Percentiles rank a stretch among this genome's conserved stretches.
Evolutionary conservation across 2,797 vertebrate genomes (phyloP).

Genomic region (Bradypodion ventrale): DNA sequence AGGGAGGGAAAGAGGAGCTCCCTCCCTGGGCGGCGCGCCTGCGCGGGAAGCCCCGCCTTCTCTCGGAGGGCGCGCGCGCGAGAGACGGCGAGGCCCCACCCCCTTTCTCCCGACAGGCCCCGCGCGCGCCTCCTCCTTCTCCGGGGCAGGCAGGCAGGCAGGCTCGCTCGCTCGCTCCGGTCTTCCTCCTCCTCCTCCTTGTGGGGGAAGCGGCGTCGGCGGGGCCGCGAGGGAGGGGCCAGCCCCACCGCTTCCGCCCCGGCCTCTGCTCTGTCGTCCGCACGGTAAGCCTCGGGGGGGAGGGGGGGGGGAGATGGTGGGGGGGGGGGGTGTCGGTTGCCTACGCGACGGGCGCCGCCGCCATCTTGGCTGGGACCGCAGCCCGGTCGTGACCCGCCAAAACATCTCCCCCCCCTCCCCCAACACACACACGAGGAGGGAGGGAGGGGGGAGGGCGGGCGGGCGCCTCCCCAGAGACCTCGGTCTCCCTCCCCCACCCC

Average conservation of each 20-base stretch:
- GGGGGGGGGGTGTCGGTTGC: constrained; percentile 53
- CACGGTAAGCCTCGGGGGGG: constrained; percentile 13
- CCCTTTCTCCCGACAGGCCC: not conserved
- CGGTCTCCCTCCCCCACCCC: no score
- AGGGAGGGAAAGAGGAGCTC: no score
- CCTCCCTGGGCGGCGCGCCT: no score
- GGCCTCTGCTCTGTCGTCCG: constrained; percentile 25
- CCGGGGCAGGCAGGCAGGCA: no score
- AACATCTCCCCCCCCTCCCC: no score
- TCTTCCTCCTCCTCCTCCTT: constrained; percentile 44
- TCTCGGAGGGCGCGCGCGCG: no score
- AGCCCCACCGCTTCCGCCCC: constrained; percentile 13
- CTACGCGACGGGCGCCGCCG: constrained; percentile 50
- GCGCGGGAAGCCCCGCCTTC: no score
- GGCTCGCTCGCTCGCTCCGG: no score
- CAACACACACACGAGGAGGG: no score
- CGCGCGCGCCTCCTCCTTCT: constrained; percentile 37
- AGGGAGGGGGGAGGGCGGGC: no score
- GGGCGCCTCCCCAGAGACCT: no score
- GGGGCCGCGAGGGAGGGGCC: constrained; percentile 15
- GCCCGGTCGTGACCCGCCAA: no score
- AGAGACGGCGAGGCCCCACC: accelerated
- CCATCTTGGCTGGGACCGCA: constrained; percentile 73
- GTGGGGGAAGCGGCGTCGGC: not conserved
- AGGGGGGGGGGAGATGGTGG: constrained; percentile 43